Conservation (phyloP, 2,113 vertebrate species). For the Gallinago paraguaiae region DNA sequence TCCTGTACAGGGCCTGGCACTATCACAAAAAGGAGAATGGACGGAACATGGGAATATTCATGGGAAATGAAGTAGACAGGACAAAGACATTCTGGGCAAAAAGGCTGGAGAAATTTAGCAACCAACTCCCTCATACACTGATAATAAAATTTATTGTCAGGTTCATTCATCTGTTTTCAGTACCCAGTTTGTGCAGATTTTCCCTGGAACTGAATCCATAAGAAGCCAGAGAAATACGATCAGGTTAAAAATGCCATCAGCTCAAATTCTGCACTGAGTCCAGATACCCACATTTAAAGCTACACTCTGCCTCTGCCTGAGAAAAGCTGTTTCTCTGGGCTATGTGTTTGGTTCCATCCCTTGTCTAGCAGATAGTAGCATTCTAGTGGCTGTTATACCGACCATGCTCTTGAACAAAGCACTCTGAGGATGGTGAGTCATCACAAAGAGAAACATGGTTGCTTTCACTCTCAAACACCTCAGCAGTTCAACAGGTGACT, state of each 20-base stretch:
- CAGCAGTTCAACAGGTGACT: background rate
- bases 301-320: background rate
- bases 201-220: background rate
- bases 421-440: background rate
- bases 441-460: background rate
- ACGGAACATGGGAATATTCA: too few species aligned
- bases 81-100: background rate
- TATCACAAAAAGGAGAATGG: background rate
- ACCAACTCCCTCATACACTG: fast-evolving
- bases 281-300: background rate
- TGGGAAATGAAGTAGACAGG: too few species aligned
- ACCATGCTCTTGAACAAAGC: background rate
- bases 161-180: background rate
- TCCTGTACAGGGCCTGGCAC: background rate
- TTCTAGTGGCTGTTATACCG: background rate
- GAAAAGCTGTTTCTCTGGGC: background rate
- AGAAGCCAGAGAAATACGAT: background rate
- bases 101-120: background rate
- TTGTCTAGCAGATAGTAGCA: background rate
- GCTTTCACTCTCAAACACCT: background rate
- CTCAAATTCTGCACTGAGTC: background rate
- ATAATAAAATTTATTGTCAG: background rate
- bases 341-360: background rate
- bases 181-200: background rate
- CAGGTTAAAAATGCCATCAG: background rate